phyloP scores from a whole-genome alignment of 2,797 vertebrate species.

The Coranthus polyacanthus region DNA sequence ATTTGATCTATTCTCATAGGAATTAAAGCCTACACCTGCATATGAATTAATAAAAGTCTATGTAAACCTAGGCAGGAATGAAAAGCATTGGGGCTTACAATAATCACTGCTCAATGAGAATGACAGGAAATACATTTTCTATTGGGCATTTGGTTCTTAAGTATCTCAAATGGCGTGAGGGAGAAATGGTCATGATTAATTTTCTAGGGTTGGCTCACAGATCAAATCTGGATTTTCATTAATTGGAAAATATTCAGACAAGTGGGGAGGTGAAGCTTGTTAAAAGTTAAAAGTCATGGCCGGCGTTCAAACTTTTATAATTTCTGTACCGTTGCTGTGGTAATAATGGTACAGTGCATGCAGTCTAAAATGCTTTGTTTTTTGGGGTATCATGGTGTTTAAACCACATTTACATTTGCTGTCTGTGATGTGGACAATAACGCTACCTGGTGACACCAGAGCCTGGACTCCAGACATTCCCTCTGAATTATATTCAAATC shows the following conservation, averaged over 20 bases:
- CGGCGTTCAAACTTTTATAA: too few species aligned
- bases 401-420: neutral
- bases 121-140: neutral
- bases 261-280: too few species aligned
- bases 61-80: neutral
- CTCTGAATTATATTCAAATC: too few species aligned
- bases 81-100: neutral
- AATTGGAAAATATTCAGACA: slow-evolving; percentile 6
- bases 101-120: slow-evolving; percentile 4
- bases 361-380: neutral
- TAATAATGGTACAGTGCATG: neutral
- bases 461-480: too few species aligned
- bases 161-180: neutral
- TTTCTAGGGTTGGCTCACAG: slow-evolving; percentile 1
- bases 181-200: slow-evolving; percentile 6
- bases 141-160: neutral
- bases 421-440: slow-evolving; percentile 7
- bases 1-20: too few species aligned
- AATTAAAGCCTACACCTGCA: too few species aligned
- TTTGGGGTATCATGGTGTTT: neutral
- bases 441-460: too few species aligned
- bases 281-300: too few species aligned
- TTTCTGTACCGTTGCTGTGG: too few species aligned
- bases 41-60: slow-evolving; percentile 9
- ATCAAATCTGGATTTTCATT: slow-evolving; percentile 14